Evolutionary conservation across 1,140 invertebrate species (phyloP), one percentile per base, ranked within the genome.

Genomic region (Rhyzopertha dominica): DNA sequence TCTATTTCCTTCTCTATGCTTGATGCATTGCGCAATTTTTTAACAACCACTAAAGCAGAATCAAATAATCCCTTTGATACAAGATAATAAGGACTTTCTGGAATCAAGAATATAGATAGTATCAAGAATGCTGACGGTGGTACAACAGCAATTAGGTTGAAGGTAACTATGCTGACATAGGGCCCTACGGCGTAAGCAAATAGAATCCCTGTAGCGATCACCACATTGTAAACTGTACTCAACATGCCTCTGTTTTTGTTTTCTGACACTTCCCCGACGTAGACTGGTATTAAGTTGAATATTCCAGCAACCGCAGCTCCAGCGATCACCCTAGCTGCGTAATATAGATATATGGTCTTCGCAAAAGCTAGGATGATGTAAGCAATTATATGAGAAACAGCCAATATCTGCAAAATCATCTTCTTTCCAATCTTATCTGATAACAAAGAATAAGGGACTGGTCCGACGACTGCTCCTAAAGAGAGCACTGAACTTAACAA

Each of bases 401-500:
- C 59, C 5, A 68, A 44, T 0, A 66, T 13, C 18, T 72, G 56
- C 0, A 73, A 53, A 5, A 69, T 61, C 13, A 57, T 65, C 43
- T 73, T 75, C 44, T 73, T 55, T 2, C 73, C 73, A 18, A 71
- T 53, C 9, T 54, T 61, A 32, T 73, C 65, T 5, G 67, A 31
- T 0, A 63, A 29, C 12, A 61, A 39, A 8, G 68, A 67, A 19
- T 68, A 63, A 0, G 45, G 20, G 4, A 54, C 14, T 1, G 55
- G 56, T 10, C 58, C 58, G n/a, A 50, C 16, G 12, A 88, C 71
- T 14, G 87, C 85, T 7, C 88, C 88, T 13, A 93, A 58, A 1
- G 85, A 77, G 34, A 91, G 68, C 8, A 92, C 64, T 0, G 85
- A 86, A 0, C 82, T 84, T 44, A 93, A 84, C 87, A 86, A 93